phyloP scores from a whole-genome alignment of 2,797 vertebrate genomes.

The Benthosema pterotum region DNA sequence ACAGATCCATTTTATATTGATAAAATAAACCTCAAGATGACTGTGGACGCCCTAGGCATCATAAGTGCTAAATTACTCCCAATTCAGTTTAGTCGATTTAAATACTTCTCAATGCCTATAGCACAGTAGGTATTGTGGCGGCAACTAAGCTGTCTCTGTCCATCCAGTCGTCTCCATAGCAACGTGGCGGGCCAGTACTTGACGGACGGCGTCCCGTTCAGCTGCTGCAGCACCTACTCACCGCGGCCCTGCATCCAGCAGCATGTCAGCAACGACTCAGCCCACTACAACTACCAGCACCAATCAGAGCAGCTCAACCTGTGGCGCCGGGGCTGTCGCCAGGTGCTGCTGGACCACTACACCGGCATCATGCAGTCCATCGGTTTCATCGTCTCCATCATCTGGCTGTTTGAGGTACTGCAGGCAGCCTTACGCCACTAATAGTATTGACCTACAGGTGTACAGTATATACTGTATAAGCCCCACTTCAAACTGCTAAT shows the following conservation, averaged over 20 bases:
- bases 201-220: conserved; percentile 87
- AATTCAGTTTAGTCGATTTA: no score
- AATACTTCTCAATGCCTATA: no score
- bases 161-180: conserved; percentile 81
- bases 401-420: conserved; percentile 91
- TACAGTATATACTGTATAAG: no score
- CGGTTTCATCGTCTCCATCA: conserved; percentile 80
- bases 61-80: no score
- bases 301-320: conserved; percentile 84
- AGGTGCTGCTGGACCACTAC: conserved; percentile 87
- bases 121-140: no score
- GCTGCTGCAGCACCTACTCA: conserved; percentile 88
- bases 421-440: neutral
- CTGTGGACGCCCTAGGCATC: no score
- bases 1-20: no score
- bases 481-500: no score
- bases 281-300: conserved; percentile 82
- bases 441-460: neutral
- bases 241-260: conserved; percentile 89
- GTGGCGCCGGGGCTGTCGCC: conserved; percentile 84
- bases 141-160: neutral
- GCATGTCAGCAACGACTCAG: conserved; percentile 81
- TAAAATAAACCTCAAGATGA: no score
- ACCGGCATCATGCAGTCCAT: conserved; percentile 83
- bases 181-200: conserved; percentile 86